Conservation (phyloP, 2,113 vertebrate genomes). For the Ia io region DNA sequence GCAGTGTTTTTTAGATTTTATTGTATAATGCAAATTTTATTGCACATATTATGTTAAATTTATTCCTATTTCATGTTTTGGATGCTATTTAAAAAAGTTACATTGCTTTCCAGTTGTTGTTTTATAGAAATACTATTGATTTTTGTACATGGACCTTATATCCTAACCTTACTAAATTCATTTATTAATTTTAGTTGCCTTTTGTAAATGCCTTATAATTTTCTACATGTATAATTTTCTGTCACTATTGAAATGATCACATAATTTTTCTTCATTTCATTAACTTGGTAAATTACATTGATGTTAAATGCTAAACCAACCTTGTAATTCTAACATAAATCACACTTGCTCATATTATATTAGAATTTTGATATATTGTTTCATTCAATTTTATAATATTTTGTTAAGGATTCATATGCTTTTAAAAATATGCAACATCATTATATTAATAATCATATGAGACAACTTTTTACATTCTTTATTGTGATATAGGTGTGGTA, state of each 20-base stretch:
- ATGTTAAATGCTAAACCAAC: background rate
- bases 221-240: background rate
- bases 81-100: background rate
- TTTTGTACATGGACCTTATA: background rate
- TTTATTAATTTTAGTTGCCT: background rate
- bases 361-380: background rate
- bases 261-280: background rate
- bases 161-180: background rate
- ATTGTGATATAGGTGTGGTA: background rate
- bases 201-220: background rate
- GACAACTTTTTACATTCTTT: background rate
- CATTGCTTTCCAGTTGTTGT: background rate
- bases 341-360: background rate
- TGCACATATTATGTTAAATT: background rate
- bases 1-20: background rate
- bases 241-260: background rate
- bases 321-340: background rate
- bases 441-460: background rate
- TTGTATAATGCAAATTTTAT: background rate
- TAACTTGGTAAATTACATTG: background rate
- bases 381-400: background rate
- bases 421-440: background rate
- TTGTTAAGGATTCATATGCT: background rate
- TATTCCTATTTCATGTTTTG: background rate
- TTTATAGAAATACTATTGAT: background rate